Percentiles rank a stretch among this genome's conserved stretches.
These are phyloP conservation scores for Dynastes hyllus DNA, from an alignment of 2,888 invertebrate genomes.

Conservation along the genomic window DNA sequence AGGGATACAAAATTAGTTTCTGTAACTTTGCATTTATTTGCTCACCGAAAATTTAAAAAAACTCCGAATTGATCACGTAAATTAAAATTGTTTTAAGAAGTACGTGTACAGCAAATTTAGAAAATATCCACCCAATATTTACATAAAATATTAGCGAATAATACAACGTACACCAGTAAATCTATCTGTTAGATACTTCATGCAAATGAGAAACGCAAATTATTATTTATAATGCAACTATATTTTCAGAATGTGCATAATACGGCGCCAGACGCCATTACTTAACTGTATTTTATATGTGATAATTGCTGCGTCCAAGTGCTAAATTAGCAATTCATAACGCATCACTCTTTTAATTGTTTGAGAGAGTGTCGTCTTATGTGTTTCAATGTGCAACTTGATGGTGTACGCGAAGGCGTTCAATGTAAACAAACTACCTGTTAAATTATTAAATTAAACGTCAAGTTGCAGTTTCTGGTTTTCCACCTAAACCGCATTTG, in stretches of 20 bases:
- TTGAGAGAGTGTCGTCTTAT: neutral
- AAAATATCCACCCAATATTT: no score
- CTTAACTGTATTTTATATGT: neutral
- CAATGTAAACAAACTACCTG: no score
- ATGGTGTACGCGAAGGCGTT: neutral
- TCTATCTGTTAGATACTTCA: no score
- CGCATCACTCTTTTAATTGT: neutral
- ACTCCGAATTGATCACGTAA: no score
- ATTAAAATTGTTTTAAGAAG: no score
- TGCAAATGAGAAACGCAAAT: neutral
- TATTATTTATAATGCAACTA: neutral
- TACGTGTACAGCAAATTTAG: no score
- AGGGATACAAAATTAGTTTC: no score
- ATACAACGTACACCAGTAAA: no score
- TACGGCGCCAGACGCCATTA: neutral
- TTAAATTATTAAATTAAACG: neutral
- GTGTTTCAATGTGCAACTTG: neutral
- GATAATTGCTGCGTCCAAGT: neutral
- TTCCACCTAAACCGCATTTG: no score
- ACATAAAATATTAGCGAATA: no score
- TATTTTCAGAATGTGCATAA: neutral
- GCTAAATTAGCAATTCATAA: neutral
- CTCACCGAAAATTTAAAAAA: no score
- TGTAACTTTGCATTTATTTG: no score
- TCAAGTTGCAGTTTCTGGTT: neutral